These are phyloP conservation scores for Aporophyla lueneburgensis DNA, from an alignment of 2,888 invertebrate genomes.

Conservation along the genomic window DNA sequence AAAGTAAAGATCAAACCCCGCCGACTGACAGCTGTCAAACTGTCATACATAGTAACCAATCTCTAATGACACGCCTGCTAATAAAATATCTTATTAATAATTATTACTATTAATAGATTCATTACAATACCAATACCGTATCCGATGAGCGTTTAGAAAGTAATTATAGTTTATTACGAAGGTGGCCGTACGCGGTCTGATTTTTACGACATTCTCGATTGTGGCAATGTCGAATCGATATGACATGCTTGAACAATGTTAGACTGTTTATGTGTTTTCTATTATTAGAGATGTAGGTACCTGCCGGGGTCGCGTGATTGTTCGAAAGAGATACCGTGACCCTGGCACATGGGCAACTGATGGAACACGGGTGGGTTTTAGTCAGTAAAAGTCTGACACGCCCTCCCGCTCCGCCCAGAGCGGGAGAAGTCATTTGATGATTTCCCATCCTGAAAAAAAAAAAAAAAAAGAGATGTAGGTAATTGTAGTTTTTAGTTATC, in stretches of 20 bases:
- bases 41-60: background rate
- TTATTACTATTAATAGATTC: conserved; percentile 28
- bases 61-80: conserved; percentile 19
- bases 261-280: background rate
- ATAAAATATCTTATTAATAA: conserved; percentile 29
- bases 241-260: conserved; percentile 23
- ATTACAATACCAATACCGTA: conserved; percentile 26
- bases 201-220: conserved; percentile 38
- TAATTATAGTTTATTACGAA: conserved; percentile 43
- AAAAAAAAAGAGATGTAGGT: background rate
- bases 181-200: conserved; percentile 34
- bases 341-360: too few relatives aligned
- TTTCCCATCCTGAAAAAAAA: too few relatives aligned
- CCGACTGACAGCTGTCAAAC: conserved; percentile 34
- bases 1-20: conserved; percentile 14
- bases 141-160: conserved; percentile 49
- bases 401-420: too few relatives aligned
- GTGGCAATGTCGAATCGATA: conserved; percentile 38
- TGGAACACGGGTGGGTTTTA: too few relatives aligned
- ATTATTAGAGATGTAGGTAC: background rate
- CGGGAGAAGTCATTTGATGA: too few relatives aligned
- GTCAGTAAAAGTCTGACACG: too few relatives aligned
- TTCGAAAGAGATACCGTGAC: too few relatives aligned
- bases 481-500: background rate
- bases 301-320: too few relatives aligned